phyloP scores from a whole-genome alignment of 2,797 vertebrate genomes.

The Hydrocynus forskahlii region DNA sequence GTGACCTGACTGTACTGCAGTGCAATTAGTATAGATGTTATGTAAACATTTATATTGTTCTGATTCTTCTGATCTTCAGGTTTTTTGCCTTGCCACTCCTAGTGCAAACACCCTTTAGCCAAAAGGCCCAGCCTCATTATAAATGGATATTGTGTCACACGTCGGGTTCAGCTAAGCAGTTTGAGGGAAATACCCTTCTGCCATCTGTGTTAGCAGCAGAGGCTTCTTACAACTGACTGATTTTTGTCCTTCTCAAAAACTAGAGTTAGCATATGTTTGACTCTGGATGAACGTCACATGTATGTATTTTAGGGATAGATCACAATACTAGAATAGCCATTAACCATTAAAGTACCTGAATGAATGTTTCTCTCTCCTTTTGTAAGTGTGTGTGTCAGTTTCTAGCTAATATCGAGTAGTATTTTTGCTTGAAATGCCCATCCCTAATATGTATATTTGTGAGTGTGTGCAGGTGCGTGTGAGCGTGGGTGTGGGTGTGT shows the following conservation, averaged over 20 bases:
- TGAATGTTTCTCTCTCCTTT: too few relatives aligned
- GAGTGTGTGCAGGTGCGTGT: neutral
- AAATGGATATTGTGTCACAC: neutral
- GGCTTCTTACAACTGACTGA: neutral
- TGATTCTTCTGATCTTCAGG: neutral
- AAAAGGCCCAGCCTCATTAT: neutral
- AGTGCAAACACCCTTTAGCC: neutral
- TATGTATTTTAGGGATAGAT: too few relatives aligned
- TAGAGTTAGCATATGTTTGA: slow-evolving; percentile 1
- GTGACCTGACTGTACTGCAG: neutral
- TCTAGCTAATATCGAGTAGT: neutral
- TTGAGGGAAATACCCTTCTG: neutral
- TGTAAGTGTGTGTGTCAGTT: too few relatives aligned
- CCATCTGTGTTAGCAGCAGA: neutral
- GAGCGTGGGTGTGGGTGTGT: slow-evolving; percentile 37
- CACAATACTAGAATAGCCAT: too few relatives aligned
- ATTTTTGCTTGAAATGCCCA: neutral
- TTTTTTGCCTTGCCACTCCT: neutral
- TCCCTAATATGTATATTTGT: too few relatives aligned
- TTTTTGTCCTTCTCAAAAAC: slow-evolving; percentile 5
- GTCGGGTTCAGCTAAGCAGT: neutral
- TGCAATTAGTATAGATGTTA: too few relatives aligned
- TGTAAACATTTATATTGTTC: neutral
- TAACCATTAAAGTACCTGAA: too few relatives aligned
- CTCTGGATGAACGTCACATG: slow-evolving; percentile 18